These are phyloP conservation scores for Eubasilissa regina DNA, from an alignment of 1,140 invertebrate species.

Conservation along the genomic window DNA sequence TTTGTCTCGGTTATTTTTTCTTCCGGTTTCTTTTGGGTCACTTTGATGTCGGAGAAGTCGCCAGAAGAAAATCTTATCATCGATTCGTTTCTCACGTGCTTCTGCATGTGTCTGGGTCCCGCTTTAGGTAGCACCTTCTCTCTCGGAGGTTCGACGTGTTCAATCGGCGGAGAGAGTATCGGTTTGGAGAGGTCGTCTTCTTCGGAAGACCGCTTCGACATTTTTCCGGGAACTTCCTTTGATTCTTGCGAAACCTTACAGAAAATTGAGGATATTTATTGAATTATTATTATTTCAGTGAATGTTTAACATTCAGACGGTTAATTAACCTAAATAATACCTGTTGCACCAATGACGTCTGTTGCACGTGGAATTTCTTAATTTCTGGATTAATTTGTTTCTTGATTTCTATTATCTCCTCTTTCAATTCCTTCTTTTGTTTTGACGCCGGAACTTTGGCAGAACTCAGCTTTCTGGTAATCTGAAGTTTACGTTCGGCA, in stretches of 20 bases:
- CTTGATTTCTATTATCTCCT: slow-evolving; percentile 81
- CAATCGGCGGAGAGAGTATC: slow-evolving; percentile 2
- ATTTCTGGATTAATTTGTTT: slow-evolving; percentile 75
- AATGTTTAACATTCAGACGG: no score
- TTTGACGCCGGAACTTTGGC: slow-evolving; percentile 78
- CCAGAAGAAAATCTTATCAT: slow-evolving; percentile 71
- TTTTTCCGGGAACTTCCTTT: slow-evolving; percentile 45
- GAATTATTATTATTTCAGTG: neutral
- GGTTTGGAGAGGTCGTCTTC: slow-evolving; percentile 51
- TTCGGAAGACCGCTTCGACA: slow-evolving; percentile 55
- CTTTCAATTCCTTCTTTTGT: slow-evolving; percentile 78
- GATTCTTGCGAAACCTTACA: slow-evolving; percentile 41
- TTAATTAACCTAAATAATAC: slow-evolving; percentile 3
- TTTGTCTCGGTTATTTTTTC: slow-evolving; percentile 66
- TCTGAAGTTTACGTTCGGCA: slow-evolving; percentile 79
- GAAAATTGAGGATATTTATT: slow-evolving; percentile 1
- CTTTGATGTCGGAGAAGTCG: slow-evolving; percentile 71
- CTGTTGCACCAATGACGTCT: slow-evolving; percentile 49
- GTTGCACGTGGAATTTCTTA: slow-evolving; percentile 68
- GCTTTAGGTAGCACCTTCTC: slow-evolving; percentile 66
- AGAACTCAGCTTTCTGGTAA: slow-evolving; percentile 79
- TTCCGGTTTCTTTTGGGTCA: slow-evolving; percentile 68
- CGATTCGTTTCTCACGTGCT: slow-evolving; percentile 71
- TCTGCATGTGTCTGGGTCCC: slow-evolving; percentile 71
- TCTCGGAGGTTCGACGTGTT: slow-evolving; percentile 51